Conservation (phyloP, 2,797 vertebrate genomes). For the Pseudotriccus pelzelni region DNA sequence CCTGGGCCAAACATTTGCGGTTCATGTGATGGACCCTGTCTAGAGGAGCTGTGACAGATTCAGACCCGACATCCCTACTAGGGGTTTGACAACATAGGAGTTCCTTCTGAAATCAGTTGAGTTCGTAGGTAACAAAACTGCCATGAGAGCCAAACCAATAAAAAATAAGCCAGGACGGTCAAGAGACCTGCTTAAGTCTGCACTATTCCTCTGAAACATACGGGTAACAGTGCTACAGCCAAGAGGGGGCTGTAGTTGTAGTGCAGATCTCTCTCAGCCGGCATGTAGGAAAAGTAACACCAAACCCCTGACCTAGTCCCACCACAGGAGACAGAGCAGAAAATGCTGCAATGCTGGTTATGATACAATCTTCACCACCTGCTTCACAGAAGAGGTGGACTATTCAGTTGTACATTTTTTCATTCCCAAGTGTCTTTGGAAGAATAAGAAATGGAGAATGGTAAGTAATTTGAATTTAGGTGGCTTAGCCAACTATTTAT, state of each 20-base stretch:
- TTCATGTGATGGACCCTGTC: background rate
- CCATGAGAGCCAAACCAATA: background rate
- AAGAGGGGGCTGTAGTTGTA: accelerated
- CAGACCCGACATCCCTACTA: background rate
- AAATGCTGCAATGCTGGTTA: background rate
- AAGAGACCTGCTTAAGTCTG: background rate
- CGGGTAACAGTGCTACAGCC: accelerated
- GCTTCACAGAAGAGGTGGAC: background rate
- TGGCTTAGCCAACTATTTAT: background rate
- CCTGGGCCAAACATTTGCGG: background rate
- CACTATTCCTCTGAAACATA: background rate
- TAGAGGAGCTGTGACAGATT: background rate
- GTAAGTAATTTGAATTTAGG: background rate
- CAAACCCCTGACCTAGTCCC: background rate
- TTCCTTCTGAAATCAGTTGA: background rate
- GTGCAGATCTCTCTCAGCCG: background rate
- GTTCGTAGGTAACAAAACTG: background rate
- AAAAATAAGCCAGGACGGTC: background rate
- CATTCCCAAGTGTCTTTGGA: background rate
- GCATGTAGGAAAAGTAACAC: accelerated
- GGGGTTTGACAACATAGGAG: accelerated
- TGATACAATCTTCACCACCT: background rate
- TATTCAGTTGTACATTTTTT: background rate
- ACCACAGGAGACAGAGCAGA: background rate
- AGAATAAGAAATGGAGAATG: background rate